Base-by-base conservation (phyloP, 53 echinoderm and acorn worm species). In the Luidia sarsii region DNA sequence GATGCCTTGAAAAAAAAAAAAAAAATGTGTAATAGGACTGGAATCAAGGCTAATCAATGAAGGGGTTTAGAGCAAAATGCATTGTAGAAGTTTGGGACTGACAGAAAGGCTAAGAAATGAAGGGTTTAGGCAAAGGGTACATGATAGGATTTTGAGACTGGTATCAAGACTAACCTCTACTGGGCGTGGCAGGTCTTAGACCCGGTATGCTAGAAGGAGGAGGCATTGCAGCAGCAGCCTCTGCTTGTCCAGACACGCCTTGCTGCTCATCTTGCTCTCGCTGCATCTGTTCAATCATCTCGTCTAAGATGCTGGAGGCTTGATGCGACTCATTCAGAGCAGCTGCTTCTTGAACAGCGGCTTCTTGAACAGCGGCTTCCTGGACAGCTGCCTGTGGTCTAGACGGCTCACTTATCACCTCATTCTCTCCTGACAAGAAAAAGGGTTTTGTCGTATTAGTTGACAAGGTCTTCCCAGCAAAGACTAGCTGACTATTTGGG, bases 291-390 rank as follows among this genome's bases (percentile, higher is more conserved):
- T 86, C 90, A 2, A 97, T 97, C 68, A 97, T 75, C 62, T 93
- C 90, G 83, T 97, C 97, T 48, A 97, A 75, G 64, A 97, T 90
- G 48, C 93, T 97, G 11, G 97, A 86, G 56, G 97, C 97, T 52
- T 97, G 87, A 55, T 91, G 79, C 21, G 90, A 88, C 62, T 97
- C 97, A 67, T 90, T 82, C 32, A 90, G 31, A 30, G 65, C 65
- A 38, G 62, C 60, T 34, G 55, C 25, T 43, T 65, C 82, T 45
- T 75, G 74, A 49, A 23, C 20, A 21, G 62, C 21, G 16, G 57
- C 19, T 18, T 11, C 46, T 57, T 37, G 21, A 21, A 23, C 16
- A 35, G 54, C 16, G 13, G 0, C 38, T 7, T 16, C 51, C 20
- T 1, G 39, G 18, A 9, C n/a, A 7, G 20, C 31, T 6, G 33